A percentile compares a stretch with the other conserved stretches of the same genome.
phyloP scores from a whole-genome alignment of 1,140 invertebrate species.

The Drosophila melanogaster region DNA sequence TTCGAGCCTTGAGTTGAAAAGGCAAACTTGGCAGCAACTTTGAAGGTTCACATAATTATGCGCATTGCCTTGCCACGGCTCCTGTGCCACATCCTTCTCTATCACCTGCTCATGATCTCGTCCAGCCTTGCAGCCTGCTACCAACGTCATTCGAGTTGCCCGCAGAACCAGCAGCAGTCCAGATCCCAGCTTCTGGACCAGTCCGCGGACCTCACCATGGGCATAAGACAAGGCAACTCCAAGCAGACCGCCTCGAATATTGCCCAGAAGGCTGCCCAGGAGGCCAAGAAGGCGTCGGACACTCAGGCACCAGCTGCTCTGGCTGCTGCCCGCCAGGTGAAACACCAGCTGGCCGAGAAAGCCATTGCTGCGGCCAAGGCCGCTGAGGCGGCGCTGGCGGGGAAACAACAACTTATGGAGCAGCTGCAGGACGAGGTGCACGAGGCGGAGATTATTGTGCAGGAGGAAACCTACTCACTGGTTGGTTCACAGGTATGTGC shows the following conservation, averaged over 20 bases:
- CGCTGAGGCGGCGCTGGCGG: constrained; percentile 87
- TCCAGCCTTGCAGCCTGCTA: not conserved
- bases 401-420: constrained; percentile 87
- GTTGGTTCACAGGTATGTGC: constrained; percentile 82
- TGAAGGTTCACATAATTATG: constrained; percentile 73
- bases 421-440: constrained; percentile 86
- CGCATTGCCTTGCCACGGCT: constrained; percentile 37
- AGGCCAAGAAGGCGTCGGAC: constrained; percentile 88
- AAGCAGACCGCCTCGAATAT: constrained; percentile 86
- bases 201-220: not conserved
- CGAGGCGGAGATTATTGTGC: constrained; percentile 87
- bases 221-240: constrained; percentile 1
- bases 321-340: constrained; percentile 88
- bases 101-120: constrained; percentile 30
- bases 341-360: constrained; percentile 88
- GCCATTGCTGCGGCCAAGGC: constrained; percentile 87
- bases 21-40: constrained; percentile 67
- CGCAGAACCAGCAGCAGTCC: not conserved
- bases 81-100: constrained; percentile 30
- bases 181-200: not conserved
- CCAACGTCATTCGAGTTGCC: not conserved
- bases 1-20: constrained; percentile 57
- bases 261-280: constrained; percentile 88
- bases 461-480: constrained; percentile 86
- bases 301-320: constrained; percentile 88